A percentile compares a stretch with the other conserved stretches of the same genome.
Conservation (phyloP, 1,140 invertebrate species). For the Gonioctena quinquepunctata region DNA sequence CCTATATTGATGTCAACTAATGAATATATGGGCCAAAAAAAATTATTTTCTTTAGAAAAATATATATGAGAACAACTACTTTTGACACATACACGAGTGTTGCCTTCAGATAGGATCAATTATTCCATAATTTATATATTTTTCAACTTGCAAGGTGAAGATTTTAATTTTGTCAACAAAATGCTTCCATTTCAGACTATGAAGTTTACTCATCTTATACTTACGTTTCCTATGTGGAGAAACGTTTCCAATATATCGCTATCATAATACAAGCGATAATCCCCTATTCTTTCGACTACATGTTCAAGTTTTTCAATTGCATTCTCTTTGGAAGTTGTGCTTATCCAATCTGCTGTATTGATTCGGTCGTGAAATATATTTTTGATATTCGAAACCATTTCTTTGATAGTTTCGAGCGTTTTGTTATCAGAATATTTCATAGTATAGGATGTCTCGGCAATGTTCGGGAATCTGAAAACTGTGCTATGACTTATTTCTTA, state of each 20-base stretch:
- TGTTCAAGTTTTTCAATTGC: constrained; percentile 14
- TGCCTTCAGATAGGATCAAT: too few species aligned
- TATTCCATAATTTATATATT: too few species aligned
- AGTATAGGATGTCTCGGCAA: constrained; percentile 30
- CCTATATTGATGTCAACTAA: too few species aligned
- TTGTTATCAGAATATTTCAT: constrained; percentile 14
- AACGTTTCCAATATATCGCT: constrained; percentile 9
- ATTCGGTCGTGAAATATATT: constrained; percentile 16
- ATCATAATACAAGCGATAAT: constrained; percentile 10
- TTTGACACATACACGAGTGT: too few species aligned
- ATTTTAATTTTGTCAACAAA: too few species aligned
- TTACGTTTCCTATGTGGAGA: constrained; percentile 11
- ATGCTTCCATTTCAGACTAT: too few species aligned
- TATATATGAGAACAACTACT: too few species aligned
- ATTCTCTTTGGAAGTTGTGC: constrained; percentile 14
- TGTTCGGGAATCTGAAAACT: constrained; percentile 27
- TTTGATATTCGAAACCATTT: constrained; percentile 30
- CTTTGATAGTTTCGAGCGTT: constrained; percentile 20
- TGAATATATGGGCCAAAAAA: too few species aligned
- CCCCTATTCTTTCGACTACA: constrained; percentile 23
- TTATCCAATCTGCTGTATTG: constrained; percentile 32
- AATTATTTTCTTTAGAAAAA: too few species aligned
- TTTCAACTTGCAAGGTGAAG: too few species aligned
- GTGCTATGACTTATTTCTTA: background rate
- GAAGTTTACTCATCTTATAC: too few species aligned